Evolutionary conservation across 2,888 invertebrate species (phyloP).

Genomic region (Fragum sueziense): DNA sequence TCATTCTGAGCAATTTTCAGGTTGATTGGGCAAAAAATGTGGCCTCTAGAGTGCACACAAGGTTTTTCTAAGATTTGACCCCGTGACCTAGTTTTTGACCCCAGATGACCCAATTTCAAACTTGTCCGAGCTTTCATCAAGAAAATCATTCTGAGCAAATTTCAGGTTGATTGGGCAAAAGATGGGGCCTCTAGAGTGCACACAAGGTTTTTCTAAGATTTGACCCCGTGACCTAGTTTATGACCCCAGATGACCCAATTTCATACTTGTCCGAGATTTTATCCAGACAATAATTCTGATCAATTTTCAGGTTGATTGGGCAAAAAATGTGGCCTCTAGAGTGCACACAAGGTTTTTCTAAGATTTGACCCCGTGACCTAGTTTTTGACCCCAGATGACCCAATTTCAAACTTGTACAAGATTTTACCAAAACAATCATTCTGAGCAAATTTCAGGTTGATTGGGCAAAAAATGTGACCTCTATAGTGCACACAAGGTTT

Average conservation of each 20-base stretch:
- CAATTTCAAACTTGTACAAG: no score
- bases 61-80: no score
- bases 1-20: no score
- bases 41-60: no score
- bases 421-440: no score
- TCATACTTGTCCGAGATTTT: slow-evolving; percentile 9
- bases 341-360: neutral
- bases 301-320: neutral
- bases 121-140: neutral
- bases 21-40: no score
- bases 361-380: no score
- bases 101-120: slow-evolving; percentile 14
- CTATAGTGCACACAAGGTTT: no score
- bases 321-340: neutral
- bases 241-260: neutral
- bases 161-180: neutral
- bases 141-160: slow-evolving; percentile 14
- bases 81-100: no score
- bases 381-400: no score
- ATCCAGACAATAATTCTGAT: slow-evolving; percentile 16
- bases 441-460: no score
- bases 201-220: slow-evolving; percentile 5
- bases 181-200: slow-evolving; percentile 21
- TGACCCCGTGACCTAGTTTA: slow-evolving; percentile 18
- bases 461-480: no score